Base-by-base conservation (phyloP, 2,888 invertebrate species). In the Melipona beecheii region DNA sequence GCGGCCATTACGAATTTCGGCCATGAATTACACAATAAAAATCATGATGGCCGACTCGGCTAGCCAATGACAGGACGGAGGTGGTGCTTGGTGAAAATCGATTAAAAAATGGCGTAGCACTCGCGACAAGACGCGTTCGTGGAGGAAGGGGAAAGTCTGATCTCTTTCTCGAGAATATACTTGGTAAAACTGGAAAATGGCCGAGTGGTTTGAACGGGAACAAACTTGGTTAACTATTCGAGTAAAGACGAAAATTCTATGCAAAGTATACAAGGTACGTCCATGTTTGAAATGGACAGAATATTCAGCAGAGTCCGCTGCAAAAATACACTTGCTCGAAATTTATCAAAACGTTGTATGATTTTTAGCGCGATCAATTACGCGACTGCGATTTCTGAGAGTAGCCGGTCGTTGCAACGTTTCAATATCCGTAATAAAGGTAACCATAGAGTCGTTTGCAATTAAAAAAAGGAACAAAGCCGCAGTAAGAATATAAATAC, bases 1-100 rank as follows among this genome's bases (percentile, higher is more conserved):
- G 94, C 95, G 94, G 95, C 95, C 95, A 95, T 95, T 94, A 94
- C 95, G 94, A 93, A 93, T 93, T 93, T 94, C 93, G 81, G 60
- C 88, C 90, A 92, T 91, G 91, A 90, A 91, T 90, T 92, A 90
- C 92, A 87, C 91, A 93, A 93, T 92, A 91, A 93, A 90, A 69
- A 36, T 82, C 90, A 92, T 92, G 92, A 94, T 94, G 94, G 94
- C 94, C 91, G 93, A 85, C 90, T 17, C n/a, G 65, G 31, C 87
- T 83, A 83, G 17, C 94, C 94, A 94, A 94, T 94, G 83, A 88
- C 89, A 84, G 81, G 68, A 43, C 75, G 79, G 86, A 89, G 93
- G 93, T 89, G 92, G 93, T 60, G 81, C 89, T 83, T 21, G 19
- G 5, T 4, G 13, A 70, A 65, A 56, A n/a, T 52, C 9, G 27